Conservation (phyloP, 2,888 invertebrate species). For the Acheta domesticus region DNA sequence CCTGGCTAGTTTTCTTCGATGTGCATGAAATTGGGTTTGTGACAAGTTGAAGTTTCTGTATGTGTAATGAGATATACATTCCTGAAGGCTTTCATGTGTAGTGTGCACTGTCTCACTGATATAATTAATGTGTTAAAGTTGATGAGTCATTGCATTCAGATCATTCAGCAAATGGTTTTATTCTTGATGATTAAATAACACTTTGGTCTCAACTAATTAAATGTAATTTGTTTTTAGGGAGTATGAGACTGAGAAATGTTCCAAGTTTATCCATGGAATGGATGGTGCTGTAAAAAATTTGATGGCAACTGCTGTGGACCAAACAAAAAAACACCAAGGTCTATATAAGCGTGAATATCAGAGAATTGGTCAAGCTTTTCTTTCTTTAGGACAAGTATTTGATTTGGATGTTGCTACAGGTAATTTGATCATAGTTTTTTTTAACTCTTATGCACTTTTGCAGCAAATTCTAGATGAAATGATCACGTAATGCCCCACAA, state of each 20-base stretch:
- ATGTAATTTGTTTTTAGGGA: slow-evolving; percentile 51
- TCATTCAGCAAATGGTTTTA: not conserved
- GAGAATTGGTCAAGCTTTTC: slow-evolving; percentile 84
- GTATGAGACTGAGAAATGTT: slow-evolving; percentile 76
- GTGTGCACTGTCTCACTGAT: no score
- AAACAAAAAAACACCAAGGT: slow-evolving; percentile 80
- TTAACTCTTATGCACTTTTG: not conserved
- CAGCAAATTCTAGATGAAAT: not conserved
- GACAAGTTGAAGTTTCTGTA: no score
- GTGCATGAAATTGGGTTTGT: no score
- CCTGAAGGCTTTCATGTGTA: no score
- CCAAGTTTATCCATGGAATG: slow-evolving; percentile 77
- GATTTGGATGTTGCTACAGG: slow-evolving; percentile 64
- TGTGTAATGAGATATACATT: no score
- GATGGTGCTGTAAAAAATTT: slow-evolving; percentile 84
- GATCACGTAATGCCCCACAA: no score
- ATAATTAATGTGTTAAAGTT: no score
- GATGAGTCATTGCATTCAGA: no score
- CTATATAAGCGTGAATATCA: slow-evolving; percentile 87
- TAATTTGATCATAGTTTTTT: slow-evolving; percentile 40
- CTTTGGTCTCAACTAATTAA: not conserved
- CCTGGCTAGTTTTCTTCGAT: no score
- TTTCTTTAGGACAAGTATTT: slow-evolving; percentile 77
- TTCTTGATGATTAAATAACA: not conserved
- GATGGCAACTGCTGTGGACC: slow-evolving; percentile 75